phyloP scores from a whole-genome alignment of 2,888 invertebrate genomes.

The Chrysotoxum bicinctum region DNA sequence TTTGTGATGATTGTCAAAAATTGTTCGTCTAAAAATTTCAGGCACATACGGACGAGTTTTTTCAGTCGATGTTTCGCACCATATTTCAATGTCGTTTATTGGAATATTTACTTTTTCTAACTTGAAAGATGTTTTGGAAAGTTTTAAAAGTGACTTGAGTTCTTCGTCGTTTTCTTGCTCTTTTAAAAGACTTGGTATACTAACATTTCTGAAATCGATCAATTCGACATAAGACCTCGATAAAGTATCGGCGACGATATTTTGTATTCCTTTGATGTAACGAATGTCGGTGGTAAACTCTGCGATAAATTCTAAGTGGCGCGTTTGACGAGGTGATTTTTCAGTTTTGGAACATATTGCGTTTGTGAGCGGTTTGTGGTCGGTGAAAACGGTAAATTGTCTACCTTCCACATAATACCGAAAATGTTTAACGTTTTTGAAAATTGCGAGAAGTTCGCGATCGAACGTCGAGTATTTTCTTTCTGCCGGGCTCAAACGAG shows the following conservation, averaged over 20 bases:
- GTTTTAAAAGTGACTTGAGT: neutral
- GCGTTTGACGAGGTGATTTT: constrained; percentile 15
- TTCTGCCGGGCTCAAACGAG: constrained; percentile 17
- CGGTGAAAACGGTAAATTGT: constrained; percentile 29
- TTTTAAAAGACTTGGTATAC: too few species aligned
- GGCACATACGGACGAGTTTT: constrained; percentile 10
- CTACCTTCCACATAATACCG: constrained; percentile 27
- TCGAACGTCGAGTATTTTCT: constrained; percentile 18
- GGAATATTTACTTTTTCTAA: neutral
- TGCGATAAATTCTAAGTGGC: constrained; percentile 11
- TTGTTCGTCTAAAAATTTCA: constrained; percentile 5
- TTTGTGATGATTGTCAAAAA: constrained; percentile 27
- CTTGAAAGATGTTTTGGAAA: neutral
- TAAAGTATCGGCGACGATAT: constrained; percentile 26
- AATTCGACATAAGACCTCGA: neutral
- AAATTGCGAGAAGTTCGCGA: constrained; percentile 25
- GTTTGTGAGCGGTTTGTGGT: constrained; percentile 34
- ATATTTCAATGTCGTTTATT: neutral
- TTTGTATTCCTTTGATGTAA: constrained; percentile 23
- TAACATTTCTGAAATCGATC: neutral
- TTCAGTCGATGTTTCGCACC: neutral
- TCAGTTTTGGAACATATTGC: too few species aligned
- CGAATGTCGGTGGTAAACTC: constrained; percentile 27
- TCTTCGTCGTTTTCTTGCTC: too few species aligned
- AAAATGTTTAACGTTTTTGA: constrained; percentile 30